A percentile compares a stretch with the other conserved stretches of the same genome.
Conservation (phyloP, 2,113 vertebrate genomes). For the Apodemus speciosus region DNA sequence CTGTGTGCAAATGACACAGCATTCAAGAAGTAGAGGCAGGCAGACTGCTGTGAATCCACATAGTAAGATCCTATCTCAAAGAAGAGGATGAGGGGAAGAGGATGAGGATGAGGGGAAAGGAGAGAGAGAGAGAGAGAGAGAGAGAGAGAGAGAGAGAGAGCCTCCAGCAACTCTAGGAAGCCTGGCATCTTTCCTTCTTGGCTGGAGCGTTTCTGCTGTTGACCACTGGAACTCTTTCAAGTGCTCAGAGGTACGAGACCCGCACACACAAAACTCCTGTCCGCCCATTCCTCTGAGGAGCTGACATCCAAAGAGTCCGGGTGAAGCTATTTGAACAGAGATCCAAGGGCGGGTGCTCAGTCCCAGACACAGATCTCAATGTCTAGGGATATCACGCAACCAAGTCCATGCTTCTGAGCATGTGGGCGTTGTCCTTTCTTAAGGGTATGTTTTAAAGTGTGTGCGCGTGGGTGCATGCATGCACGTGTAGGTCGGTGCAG, state of each 20-base stretch:
- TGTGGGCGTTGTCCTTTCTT: fast-evolving
- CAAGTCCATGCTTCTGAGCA: neutral
- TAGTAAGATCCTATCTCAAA: neutral
- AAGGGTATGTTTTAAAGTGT: neutral
- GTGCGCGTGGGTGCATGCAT: neutral
- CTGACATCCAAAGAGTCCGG: neutral
- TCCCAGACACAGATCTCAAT: neutral
- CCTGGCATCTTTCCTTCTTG: too few species aligned
- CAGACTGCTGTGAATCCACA: neutral
- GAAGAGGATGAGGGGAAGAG: neutral
- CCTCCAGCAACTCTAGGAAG: neutral
- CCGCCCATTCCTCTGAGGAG: neutral
- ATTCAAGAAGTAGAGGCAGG: neutral
- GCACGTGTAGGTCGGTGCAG: neutral
- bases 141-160: neutral
- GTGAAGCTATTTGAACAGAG: neutral
- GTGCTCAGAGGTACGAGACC: neutral
- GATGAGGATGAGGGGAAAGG: fast-evolving
- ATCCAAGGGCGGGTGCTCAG: neutral
- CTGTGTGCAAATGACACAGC: neutral
- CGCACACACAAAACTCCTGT: neutral
- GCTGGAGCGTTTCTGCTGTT: too few species aligned
- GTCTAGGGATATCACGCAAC: neutral
- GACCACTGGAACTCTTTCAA: neutral
- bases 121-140: too few species aligned